phyloP scores from a whole-genome alignment of 2,888 invertebrate genomes.

The Pherbina coryleti region DNA sequence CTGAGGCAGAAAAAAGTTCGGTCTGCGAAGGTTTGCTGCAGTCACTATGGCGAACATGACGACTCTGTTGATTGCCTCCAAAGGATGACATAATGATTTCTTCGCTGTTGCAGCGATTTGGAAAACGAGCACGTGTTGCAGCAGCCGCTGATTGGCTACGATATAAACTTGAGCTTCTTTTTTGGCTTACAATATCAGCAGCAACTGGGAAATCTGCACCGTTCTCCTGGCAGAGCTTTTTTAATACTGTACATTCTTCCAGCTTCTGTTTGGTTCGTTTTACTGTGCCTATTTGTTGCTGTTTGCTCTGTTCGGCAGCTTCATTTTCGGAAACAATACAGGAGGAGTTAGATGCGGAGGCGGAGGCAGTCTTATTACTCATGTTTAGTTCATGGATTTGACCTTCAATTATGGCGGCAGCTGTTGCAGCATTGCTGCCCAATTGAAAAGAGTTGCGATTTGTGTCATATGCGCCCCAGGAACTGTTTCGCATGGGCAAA shows the following conservation, averaged over 20 bases:
- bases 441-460: slow-evolving; percentile 63
- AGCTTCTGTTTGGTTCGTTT: slow-evolving; percentile 79
- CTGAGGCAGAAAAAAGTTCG: slow-evolving; percentile 73
- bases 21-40: slow-evolving; percentile 48
- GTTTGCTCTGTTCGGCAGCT: slow-evolving; percentile 35
- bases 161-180: slow-evolving; percentile 59
- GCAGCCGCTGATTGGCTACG: slow-evolving; percentile 65
- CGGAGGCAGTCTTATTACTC: slow-evolving; percentile 56
- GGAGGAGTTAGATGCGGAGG: background rate
- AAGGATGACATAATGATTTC: slow-evolving; percentile 62
- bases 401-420: slow-evolving; percentile 67
- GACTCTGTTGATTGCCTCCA: background rate
- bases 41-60: slow-evolving; percentile 47
- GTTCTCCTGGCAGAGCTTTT: slow-evolving; percentile 65
- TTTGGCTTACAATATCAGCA: slow-evolving; percentile 44
- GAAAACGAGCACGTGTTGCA: slow-evolving; percentile 61
- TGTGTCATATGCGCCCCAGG: slow-evolving; percentile 80
- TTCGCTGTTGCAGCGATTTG: slow-evolving; percentile 67
- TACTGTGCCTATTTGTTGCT: slow-evolving; percentile 73
- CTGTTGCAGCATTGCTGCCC: slow-evolving; percentile 44
- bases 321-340: slow-evolving; percentile 28
- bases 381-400: slow-evolving; percentile 65
- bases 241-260: slow-evolving; percentile 71
- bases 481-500: slow-evolving; percentile 77
- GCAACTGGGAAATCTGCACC: slow-evolving; percentile 48